Base-by-base conservation (phyloP, 1,140 invertebrate genomes). In the Drosophila suzukii region DNA sequence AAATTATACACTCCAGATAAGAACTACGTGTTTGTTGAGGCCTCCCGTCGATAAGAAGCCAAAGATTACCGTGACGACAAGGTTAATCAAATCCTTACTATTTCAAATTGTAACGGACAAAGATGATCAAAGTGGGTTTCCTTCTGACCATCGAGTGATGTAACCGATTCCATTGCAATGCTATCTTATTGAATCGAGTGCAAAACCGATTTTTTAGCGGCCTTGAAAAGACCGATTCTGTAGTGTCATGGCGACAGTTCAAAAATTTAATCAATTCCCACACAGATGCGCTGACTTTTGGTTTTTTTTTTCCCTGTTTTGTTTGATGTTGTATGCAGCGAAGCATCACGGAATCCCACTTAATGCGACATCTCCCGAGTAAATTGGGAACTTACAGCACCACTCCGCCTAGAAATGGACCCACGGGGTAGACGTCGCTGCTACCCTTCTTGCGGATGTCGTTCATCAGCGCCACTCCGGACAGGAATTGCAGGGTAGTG, bases 401-500 rank as follows among this genome's bases (percentile, higher is more conserved):
- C 81, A 95, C 81, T 92, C 96, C 96, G 44, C 96, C 96, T 43
- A 96, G 76, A 92, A 97, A 96, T 2, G 95, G 95, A 84, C 94
- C 94, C 32, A 95, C 92, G 53, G 94, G 94, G 59, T 94, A 93
- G 66, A 94, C 94, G 72, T 94, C 92, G 11, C 96, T 94, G 79
- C 92, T 94, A 30, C 94, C 93, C 82, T 95, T 95, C 74, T 95
- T 94, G 34, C 95, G 94, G 65, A 96, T 96, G 70, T 96, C 94
- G 79, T 94, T 94, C 84, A 96, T 95, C 20, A 96, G 93, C 78
- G 95, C 94, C 13, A 91, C 91, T 54, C 95, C 95, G 39, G 95
- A 94, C 83, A 96, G 94, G 91, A 95, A 95, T 90, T 95, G 95
- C 0, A 92, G 93, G 32, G 94, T 94, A 60, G 95, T 96, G 17